Evolutionary conservation across 2,888 invertebrate species (phyloP), one percentile per base, ranked within the genome.

Genomic region (Ochropacha duplaris): DNA sequence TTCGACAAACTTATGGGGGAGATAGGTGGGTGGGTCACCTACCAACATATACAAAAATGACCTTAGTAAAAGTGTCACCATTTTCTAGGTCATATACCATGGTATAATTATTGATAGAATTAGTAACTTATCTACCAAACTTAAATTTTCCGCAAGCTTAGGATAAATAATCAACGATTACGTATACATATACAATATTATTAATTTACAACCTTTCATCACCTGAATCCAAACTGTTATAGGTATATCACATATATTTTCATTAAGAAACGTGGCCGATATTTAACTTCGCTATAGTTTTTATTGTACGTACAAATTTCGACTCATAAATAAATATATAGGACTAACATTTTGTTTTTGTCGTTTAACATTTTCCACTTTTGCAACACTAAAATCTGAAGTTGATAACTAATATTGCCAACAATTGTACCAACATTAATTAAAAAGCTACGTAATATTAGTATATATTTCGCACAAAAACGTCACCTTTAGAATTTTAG

Each of bases 241-340:
- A n/a, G n/a, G n/a, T n/a, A n/a, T 36, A 74, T 71, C 76, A 81
- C 82, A 82, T 79, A 82, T 75, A n/a, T 77, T 75, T 78, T 71
- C 59, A 65, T 69, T 76, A 71, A 74, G 72, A 72, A 71, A 65
- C 64, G 59, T 71, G 71, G 74, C 75, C 74, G 66, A 66, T 62
- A 54, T 51, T 31, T 2, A 11, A 19, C 58, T 60, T 31, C 12
- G 12, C 31, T 31, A 31, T 31, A 55, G 39, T 44, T 50, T 59
- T 49, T 51, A 50, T 39, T 54, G 61, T 57, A 54, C 31, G 60
- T 22, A 58, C 54, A 54, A 36, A 44, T 52, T 39, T 36, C 51
- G 50, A 12, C 36, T n/a, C 16, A 44, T 44, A 6, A 34, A 12
- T 54, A 50, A 55, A 39, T 54, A 34, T 24, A 31, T 54, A 54